Evolutionary conservation across 35 echinoderm and acorn worm genomes (phyloP).

Genomic region (Acanthaster planci): DNA sequence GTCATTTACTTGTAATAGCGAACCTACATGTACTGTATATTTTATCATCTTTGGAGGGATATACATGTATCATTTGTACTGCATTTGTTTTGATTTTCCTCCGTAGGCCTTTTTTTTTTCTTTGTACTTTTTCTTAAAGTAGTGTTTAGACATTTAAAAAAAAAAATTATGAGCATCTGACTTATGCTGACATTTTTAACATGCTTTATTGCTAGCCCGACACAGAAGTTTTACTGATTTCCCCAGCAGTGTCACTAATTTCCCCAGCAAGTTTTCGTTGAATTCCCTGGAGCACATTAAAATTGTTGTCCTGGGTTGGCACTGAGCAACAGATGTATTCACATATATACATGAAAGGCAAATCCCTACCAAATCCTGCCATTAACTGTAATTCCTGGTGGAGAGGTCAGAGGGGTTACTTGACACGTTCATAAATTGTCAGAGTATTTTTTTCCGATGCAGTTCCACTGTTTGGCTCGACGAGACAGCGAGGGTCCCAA

Average conservation of each 20-base stretch:
- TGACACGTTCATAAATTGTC: slow-evolving; percentile 13
- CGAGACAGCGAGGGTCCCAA: not conserved
- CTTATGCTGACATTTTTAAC: too few species aligned
- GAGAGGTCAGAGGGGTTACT: not conserved
- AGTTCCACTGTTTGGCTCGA: not conserved
- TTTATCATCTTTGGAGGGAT: too few species aligned
- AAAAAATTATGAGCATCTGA: too few species aligned
- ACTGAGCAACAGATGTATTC: not conserved
- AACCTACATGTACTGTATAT: too few species aligned
- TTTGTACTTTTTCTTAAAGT: too few species aligned
- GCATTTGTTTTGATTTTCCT: too few species aligned
- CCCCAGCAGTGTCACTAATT: not conserved
- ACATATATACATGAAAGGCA: not conserved
- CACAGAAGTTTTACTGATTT: not conserved
- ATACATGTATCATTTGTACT: too few species aligned
- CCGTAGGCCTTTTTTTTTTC: too few species aligned
- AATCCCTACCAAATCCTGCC: not conserved
- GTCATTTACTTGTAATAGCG: too few species aligned
- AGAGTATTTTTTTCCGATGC: not conserved
- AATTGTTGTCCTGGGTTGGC: not conserved
- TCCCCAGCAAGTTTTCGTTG: not conserved
- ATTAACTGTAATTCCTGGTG: not conserved
- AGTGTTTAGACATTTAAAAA: too few species aligned
- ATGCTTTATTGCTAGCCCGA: too few species aligned
- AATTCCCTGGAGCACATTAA: not conserved